These are phyloP conservation scores for Copsychus sechellarum DNA, from an alignment of 2,113 vertebrate species.

Conservation along the genomic window DNA sequence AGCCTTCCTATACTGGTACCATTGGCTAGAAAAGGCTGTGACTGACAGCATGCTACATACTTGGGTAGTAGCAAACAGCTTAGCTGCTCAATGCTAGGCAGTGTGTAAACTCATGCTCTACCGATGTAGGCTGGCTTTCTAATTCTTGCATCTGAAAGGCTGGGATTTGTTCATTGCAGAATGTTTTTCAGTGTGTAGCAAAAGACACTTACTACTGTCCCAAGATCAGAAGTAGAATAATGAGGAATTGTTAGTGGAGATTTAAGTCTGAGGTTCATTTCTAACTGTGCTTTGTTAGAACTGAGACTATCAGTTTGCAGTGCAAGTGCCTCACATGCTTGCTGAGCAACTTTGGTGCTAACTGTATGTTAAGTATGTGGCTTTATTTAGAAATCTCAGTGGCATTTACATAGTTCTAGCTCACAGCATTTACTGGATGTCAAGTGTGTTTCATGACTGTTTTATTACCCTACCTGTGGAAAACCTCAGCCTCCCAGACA, in stretches of 20 bases:
- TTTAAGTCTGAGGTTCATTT: neutral
- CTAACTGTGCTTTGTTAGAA: neutral
- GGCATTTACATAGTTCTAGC: conserved; percentile 12
- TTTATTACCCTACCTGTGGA: conserved; percentile 31
- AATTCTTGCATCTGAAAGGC: neutral
- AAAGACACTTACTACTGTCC: neutral
- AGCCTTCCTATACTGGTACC: neutral
- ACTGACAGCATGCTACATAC: neutral
- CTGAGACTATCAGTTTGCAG: neutral
- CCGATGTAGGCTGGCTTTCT: neutral
- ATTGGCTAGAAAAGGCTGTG: neutral
- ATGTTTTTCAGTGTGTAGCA: neutral
- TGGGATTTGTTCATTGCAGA: neutral
- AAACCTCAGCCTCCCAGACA: neutral
- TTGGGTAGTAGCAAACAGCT: neutral
- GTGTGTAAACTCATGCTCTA: neutral
- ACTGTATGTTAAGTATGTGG: neutral
- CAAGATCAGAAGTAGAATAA: neutral
- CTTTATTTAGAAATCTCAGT: neutral
- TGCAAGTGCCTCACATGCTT: neutral
- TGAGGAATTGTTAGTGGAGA: neutral
- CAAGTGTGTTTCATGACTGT: neutral
- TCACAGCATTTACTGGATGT: neutral
- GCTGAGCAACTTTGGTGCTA: neutral
- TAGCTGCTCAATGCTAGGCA: neutral